phyloP scores from a whole-genome alignment of 2,113 vertebrate genomes.

The Astur gentilis region DNA sequence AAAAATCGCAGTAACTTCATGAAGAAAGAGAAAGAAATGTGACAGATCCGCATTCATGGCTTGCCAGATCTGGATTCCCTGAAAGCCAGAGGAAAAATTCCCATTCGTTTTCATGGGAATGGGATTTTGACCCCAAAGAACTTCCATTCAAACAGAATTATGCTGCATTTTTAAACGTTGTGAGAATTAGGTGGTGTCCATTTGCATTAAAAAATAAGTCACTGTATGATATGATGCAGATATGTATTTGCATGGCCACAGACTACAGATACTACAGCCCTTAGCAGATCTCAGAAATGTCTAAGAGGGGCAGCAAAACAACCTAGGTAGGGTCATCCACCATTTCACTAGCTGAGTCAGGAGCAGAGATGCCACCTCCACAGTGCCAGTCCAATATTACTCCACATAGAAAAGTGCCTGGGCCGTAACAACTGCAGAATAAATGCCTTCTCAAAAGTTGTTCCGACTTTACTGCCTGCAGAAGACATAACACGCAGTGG shows the following conservation, averaged over 20 bases:
- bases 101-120: not conserved
- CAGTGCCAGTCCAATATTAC: not conserved
- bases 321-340: not conserved
- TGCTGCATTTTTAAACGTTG: not conserved
- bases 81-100: slow-evolving; percentile 13
- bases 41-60: not conserved
- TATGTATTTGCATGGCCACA: not conserved
- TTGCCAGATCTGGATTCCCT: not conserved
- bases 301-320: not conserved
- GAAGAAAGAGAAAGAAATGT: slow-evolving; percentile 12
- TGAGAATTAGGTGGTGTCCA: not conserved
- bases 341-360: not conserved
- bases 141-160: not conserved
- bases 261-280: not conserved
- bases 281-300: not conserved
- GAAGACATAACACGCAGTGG: not conserved
- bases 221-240: not conserved
- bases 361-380: not conserved
- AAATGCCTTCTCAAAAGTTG: not conserved
- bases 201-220: not conserved
- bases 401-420: not conserved
- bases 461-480: not conserved
- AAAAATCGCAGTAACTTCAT: not conserved
- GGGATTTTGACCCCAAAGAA: not conserved
- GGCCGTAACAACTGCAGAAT: not conserved